Conservation (phyloP, 2,113 vertebrate species). For the Bolborhynchus lineola region DNA sequence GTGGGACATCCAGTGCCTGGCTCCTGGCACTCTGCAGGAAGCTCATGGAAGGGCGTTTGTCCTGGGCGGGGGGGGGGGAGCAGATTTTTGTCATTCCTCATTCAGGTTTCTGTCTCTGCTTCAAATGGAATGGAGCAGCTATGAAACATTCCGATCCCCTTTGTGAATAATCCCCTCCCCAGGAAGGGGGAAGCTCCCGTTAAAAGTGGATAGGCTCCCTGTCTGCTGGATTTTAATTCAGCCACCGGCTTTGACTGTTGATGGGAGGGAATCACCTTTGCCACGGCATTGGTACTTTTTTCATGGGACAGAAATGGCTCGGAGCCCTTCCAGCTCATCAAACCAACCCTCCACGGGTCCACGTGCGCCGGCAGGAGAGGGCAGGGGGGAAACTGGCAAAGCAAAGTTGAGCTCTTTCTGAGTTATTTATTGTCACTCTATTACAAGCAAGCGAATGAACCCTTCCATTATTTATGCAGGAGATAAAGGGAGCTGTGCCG, state of each 20-base stretch:
- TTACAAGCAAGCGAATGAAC: not conserved
- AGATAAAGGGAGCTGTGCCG: not conserved
- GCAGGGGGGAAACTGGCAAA: not conserved
- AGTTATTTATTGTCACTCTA: slow-evolving; percentile 24
- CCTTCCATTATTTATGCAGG: slow-evolving; percentile 1
- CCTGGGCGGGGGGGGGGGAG: fast-evolving
- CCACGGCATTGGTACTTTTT: not conserved
- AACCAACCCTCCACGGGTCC: not conserved
- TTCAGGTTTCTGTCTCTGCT: not conserved
- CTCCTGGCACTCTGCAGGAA: fast-evolving
- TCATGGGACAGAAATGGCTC: slow-evolving; percentile 19
- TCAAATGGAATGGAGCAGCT: fast-evolving
- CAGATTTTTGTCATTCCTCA: not conserved
- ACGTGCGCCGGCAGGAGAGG: not conserved
- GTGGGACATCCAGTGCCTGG: not conserved
- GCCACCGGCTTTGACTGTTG: not conserved
- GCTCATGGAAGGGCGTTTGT: not conserved
- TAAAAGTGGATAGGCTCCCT: not conserved
- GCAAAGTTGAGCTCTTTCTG: not conserved
- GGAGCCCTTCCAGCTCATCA: slow-evolving; percentile 18
- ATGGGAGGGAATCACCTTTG: not conserved
- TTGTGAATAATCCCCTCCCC: not conserved
- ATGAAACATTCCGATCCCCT: not conserved
- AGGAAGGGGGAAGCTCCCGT: not conserved
- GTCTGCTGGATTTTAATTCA: not conserved